Conservation (phyloP, 1,140 invertebrate species). For the Hyles euphorbiae region DNA sequence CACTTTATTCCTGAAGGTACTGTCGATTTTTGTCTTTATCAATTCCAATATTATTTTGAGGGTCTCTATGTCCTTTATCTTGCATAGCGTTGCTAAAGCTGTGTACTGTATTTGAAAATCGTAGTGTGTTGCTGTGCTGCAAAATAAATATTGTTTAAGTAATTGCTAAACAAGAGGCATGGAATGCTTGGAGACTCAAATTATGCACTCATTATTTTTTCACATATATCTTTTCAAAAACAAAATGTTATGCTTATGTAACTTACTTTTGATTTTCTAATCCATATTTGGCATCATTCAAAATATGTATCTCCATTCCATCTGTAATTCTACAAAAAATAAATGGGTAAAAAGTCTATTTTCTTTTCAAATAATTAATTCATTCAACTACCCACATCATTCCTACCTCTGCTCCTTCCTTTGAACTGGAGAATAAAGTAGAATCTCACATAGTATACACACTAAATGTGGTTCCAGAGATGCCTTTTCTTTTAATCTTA, state of each 20-base stretch:
- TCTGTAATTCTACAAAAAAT: conserved; percentile 49
- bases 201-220: too few relatives aligned
- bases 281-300: conserved; percentile 33
- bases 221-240: neutral
- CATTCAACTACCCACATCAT: neutral
- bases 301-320: conserved; percentile 36
- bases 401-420: conserved; percentile 58
- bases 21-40: conserved; percentile 45
- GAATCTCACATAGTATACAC: conserved; percentile 50
- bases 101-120: conserved; percentile 49
- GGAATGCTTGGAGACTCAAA: too few relatives aligned
- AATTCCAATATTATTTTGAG: conserved; percentile 32
- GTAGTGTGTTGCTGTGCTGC: conserved; percentile 39
- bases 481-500: conserved; percentile 32
- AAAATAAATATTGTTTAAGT: conserved; percentile 20
- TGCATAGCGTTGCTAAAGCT: conserved; percentile 34
- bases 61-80: conserved; percentile 32
- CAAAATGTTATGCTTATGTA: too few relatives aligned
- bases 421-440: conserved; percentile 43
- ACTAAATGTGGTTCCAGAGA: conserved; percentile 35
- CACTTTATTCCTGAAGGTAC: conserved; percentile 47
- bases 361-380: conserved; percentile 1
- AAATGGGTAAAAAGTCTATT: neutral
- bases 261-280: conserved; percentile 31
- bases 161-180: too few relatives aligned